Base-by-base conservation (phyloP, 2,888 invertebrate genomes). In the Phymatocera aterrima region DNA sequence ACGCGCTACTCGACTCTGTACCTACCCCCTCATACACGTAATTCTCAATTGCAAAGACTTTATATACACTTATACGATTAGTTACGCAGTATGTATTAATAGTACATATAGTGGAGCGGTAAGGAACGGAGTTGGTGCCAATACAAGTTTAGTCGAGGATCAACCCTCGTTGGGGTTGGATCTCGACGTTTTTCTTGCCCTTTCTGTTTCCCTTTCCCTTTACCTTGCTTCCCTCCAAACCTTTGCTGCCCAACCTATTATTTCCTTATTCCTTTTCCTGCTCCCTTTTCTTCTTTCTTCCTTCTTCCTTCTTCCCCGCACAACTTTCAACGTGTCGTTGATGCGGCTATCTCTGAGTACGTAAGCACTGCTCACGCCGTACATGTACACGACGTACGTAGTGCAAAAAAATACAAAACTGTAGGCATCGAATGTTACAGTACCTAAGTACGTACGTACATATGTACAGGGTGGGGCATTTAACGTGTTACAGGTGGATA, bases 101-200 rank as follows among this genome's bases (percentile, higher is more conserved):
- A n/a, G n/a, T n/a, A n/a, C n/a, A n/a, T n/a, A n/a, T n/a, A n/a
- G n/a, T n/a, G n/a, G n/a, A n/a, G n/a, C n/a, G n/a, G n/a, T n/a
- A n/a, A n/a, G n/a, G n/a, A n/a, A n/a, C n/a, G n/a, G n/a, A n/a
- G n/a, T n/a, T n/a, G n/a, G n/a, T n/a, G n/a, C n/a, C n/a, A n/a
- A n/a, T n/a, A n/a, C n/a, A n/a, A n/a, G n/a, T n/a, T 75, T 40
- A 75, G 75, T 75, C 75, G 75, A 37, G 54, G 75, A 57, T 75
- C 75, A 75, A 57, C 75, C 75, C 75, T 75, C 75, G 54, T 15
- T 40, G 75, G 57, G 75, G 75, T 75, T 75, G 24, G 43, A 75
- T 75, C 75, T 28, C 3, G 31, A 34, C 24, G 68, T 12, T 15
- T 68, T 68, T 65, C 6, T 68, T 4, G 8, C 15, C 28, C 12